phyloP scores from a whole-genome alignment of 2,888 invertebrate species.

The Allygus modestus region DNA sequence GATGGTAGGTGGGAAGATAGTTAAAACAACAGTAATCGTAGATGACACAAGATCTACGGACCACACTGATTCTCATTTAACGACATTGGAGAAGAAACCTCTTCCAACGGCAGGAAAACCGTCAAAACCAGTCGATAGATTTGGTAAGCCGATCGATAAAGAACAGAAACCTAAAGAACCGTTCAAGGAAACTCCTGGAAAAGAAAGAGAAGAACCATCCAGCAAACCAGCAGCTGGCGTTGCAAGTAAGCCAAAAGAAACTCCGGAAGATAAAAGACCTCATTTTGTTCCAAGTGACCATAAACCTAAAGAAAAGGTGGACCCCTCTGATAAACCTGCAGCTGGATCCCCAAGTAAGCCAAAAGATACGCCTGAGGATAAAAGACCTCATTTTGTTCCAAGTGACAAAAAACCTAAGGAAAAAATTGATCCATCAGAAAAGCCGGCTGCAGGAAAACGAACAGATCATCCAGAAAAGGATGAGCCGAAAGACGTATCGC shows the following conservation, averaged over 20 bases:
- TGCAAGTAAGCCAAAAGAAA: constrained; percentile 43
- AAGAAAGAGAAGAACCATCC: constrained; percentile 43
- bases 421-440: constrained; percentile 13
- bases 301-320: neutral
- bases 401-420: constrained; percentile 15
- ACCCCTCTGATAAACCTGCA: constrained; percentile 1
- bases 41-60: constrained; percentile 44
- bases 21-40: constrained; percentile 37
- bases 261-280: constrained; percentile 1
- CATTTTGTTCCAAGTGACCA: neutral
- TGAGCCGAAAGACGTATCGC: neutral
- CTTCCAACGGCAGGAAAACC: constrained; percentile 60
- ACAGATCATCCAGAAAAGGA: neutral
- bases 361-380: constrained; percentile 14
- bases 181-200: constrained; percentile 21
- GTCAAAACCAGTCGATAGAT: constrained; percentile 42
- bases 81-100: constrained; percentile 41
- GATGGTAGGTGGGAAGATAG: constrained; percentile 61
- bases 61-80: neutral
- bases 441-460: neutral
- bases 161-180: constrained; percentile 35
- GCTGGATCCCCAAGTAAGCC: constrained; percentile 30
- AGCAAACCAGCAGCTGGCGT: constrained; percentile 48
- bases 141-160: constrained; percentile 20
- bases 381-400: neutral